Evolutionary conservation across 1,140 invertebrate species (phyloP), one percentile per base, ranked within the genome.

Genomic region (Diuraphis noxia): DNA sequence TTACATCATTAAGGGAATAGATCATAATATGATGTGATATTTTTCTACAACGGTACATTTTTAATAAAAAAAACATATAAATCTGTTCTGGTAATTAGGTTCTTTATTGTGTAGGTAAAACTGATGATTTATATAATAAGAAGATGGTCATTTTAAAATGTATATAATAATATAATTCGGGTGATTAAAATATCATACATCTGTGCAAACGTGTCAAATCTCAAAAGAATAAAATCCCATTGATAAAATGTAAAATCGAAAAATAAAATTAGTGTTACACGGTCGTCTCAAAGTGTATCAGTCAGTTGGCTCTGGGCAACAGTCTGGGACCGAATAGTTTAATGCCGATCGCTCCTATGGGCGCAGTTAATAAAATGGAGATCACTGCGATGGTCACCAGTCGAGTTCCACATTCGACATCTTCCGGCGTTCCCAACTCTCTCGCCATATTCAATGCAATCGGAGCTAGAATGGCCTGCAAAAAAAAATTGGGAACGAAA

Each of bases 291-390:
- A n/a, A 10, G 5, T 72, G 0, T 13, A 72, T 34, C 30, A 72
- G 30, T 72, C n/a, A 72, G 17, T 72, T 72, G 56, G 72, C 34
- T 82, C 91, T 92, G 6, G 88, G 92, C 7, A 95, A 93, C 34
- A 95, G 93, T 91, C 93, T 93, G 21, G 94, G 94, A 2, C 94
- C 95, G 8, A 94, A 92, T 6, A 95, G 79, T 34, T 94, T 93
- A 81, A 96, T 95, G 1, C 94, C 94, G 13, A 95, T 93, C n/a
- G 95, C 94, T 17, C 96, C 96, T 77, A 96, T 93, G 4, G 96
- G 96, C 19, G 96, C 96, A 38, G 96, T 97, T 63, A 97, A 94
- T n/a, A 97, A 93, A 92, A 97, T 97, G 81, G 95, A 95, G 49
- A 97, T 93, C 2, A 96, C 96, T 6, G 96, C 96, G 56, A 96